Evolutionary conservation across 2,888 invertebrate genomes (phyloP), one percentile per base, ranked within the genome.

Genomic region (Andrena dorsata): DNA sequence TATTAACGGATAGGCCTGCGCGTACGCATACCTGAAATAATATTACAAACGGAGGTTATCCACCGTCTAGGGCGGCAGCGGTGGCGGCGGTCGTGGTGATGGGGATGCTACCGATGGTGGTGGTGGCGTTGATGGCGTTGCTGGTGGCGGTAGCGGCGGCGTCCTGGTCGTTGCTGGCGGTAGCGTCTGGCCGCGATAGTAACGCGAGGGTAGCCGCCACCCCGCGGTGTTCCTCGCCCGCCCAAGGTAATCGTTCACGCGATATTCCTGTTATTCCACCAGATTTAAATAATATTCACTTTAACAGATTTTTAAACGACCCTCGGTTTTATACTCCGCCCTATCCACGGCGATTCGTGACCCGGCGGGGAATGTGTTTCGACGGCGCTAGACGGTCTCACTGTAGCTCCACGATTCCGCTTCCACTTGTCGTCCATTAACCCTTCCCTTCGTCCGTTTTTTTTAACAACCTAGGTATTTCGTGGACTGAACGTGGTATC

Each of bases 271-370:
- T 89, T 89, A 90, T 87, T 86, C 75, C 77, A 66, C 72, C 75
- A 81, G 85, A 91, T 92, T 90, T 91, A 90, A 91, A 91, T 92
- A 90, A 92, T 90, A 91, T 89, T 89, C 89, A 83, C 87, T 88
- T 87, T 88, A 90, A 88, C 89, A 88, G 89, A 90, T 91, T 92
- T 91, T 85, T 84, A 86, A 88, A 80, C 82, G 86, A 88, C 81
- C 86, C 86, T 86, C 86, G 85, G 87, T 90, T 88, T 88, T 89
- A 87, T 89, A 83, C 87, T 83, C 86, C 83, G 87, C 85, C 86
- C 83, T 86, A 84, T 83, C 83, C 82, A 84, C 85, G 81, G 85
- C 79, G 87, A 88, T 91, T 87, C 85, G 73, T 86, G 85, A 85
- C 32, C n/a, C 28, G 30, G 16, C 58, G 26, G 32, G 32, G 32